phyloP scores from a whole-genome alignment of 1,140 invertebrate species.

The honey bee (Apis mellifera) region Amel_HAv3.1 CM009936.2:3716001-3716500 shows the following conservation, averaged over 20 bases:
- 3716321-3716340: not conserved
- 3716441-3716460: conserved; percentile 8
- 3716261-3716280: no score
- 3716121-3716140: no score
- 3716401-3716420: conserved; percentile 12
- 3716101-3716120: no score
- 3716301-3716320: not conserved
- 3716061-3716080: not conserved
- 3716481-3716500: conserved; percentile 7
- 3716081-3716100: no score
- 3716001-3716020: not conserved
- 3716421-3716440: conserved; percentile 27
- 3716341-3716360: not conserved
- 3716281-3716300: not conserved
- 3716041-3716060: no score
- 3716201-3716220: no score
- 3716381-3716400: conserved; percentile 6
- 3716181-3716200: no score
- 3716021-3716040: not conserved
- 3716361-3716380: not conserved
- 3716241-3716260: no score
- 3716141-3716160: no score
- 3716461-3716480: conserved; percentile 31
- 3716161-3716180: no score
- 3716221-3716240: no score